Evolutionary conservation across 2,888 invertebrate genomes (phyloP), one percentile per base, ranked within the genome.

Genomic region (Limnephilus lunatus): DNA sequence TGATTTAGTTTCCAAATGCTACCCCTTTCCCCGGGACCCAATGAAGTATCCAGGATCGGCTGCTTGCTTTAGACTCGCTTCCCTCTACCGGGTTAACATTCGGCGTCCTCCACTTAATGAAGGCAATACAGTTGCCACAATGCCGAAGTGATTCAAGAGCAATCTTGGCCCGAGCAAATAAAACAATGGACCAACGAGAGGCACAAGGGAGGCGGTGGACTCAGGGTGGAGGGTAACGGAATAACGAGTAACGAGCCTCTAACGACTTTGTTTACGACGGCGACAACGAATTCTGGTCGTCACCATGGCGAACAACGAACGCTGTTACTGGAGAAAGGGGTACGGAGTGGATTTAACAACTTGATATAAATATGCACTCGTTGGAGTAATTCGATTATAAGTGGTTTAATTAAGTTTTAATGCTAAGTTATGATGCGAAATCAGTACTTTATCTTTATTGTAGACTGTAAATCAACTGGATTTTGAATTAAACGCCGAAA

Each of bases 111-210:
- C 82, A 32, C 83, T 83, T 86, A 86, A 86, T 86, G 86, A 86
- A 86, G 86, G 44, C 86, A 44, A 86, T 86, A 86, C 86, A 86
- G 44, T 30, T 30, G 25, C 86, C 86, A 44, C 86, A 86, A 48
- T 44, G 86, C 35, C 86, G 35, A 44, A 44, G 86, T n/a, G 86
- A 86, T 86, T 44, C 44, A 44, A 86, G 86, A 86, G 86, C 44
- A 86, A 86, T 86, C 86, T 86, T 86, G 86, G 44, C n/a, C 86
- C n/a, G 44, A 48, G 44, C 44, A 86, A 86, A 86, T 86, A 86
- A 83, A 86, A 86, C 86, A 86, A 86, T 86, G 44, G 48, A 30
- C 25, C 35, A 39, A 32, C 25, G 83, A 83, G 83, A 39, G 19
- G 25, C 35, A 25, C 25, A 35, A 83, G 83, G 32, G 25, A 32